These are phyloP conservation scores for Pachymerium ferrugineum DNA, from an alignment of 2,888 invertebrate species.

Conservation along the genomic window DNA sequence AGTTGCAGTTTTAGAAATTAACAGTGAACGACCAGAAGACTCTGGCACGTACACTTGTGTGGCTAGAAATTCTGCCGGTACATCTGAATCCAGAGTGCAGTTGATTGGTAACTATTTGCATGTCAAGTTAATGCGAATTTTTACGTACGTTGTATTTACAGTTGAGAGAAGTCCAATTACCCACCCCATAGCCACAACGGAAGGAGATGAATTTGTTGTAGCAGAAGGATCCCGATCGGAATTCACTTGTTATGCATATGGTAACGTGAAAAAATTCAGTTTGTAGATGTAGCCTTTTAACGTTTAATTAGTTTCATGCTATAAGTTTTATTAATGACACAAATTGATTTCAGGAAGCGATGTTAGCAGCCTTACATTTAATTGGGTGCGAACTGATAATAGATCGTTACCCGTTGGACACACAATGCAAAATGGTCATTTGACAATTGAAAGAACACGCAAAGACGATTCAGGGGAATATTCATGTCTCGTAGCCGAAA, in stretches of 20 bases:
- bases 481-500: constrained; percentile 59
- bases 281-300: too few relatives aligned
- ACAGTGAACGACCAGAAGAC: constrained; percentile 55
- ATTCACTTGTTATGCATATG: constrained; percentile 31
- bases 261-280: too few relatives aligned
- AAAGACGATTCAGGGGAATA: constrained; percentile 66
- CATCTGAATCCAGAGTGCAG: constrained; percentile 58
- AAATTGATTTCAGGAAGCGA: constrained; percentile 19
- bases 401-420: constrained; percentile 57
- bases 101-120: constrained; percentile 50
- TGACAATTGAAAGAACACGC: constrained; percentile 58
- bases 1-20: constrained; percentile 55
- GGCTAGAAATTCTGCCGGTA: constrained; percentile 62
- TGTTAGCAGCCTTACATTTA: constrained; percentile 45
- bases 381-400: constrained; percentile 69
- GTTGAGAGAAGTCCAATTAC: neutral
- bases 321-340: neutral
- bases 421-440: constrained; percentile 52
- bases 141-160: constrained; percentile 1
- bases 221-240: constrained; percentile 36
- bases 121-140: neutral
- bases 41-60: constrained; percentile 67
- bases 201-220: constrained; percentile 33
- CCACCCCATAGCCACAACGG: neutral
- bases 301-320: neutral